Evolutionary conservation across 2,888 invertebrate species (phyloP).

Genomic region (Limenitis camilla): DNA sequence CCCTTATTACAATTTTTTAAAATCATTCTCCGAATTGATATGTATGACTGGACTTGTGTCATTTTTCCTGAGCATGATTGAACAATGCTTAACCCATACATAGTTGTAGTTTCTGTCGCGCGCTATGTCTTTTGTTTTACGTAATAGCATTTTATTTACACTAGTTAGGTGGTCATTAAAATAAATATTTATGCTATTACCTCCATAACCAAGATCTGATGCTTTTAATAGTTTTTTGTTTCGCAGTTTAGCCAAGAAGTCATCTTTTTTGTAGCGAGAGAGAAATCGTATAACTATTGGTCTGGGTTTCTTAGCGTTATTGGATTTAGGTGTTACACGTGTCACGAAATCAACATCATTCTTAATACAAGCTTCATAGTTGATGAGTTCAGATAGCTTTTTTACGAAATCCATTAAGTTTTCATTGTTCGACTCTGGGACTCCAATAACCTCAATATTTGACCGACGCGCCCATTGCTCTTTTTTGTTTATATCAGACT

Average conservation of each 20-base stretch:
- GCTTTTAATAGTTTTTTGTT: background rate
- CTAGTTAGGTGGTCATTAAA: slow-evolving; percentile 1
- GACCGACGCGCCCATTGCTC: slow-evolving; percentile 13
- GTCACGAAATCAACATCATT: background rate
- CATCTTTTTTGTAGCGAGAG: background rate
- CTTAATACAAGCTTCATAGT: background rate
- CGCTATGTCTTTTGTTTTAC: background rate
- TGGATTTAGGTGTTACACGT: too few species aligned
- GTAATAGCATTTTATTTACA: background rate
- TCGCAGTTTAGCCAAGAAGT: background rate
- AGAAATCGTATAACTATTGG: background rate
- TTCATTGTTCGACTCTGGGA: slow-evolving; percentile 13
- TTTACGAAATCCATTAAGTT: slow-evolving; percentile 7
- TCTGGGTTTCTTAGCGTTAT: background rate
- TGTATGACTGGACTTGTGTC: slow-evolving; percentile 1
- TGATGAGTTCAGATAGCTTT: background rate
- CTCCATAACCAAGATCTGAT: background rate
- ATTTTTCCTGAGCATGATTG: background rate
- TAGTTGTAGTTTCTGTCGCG: background rate
- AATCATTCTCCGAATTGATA: background rate
- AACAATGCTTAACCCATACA: slow-evolving; percentile 1
- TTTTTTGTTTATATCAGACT: background rate
- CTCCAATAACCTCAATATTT: slow-evolving; percentile 12
- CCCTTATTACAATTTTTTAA: background rate
- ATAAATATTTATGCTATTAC: background rate